Evolutionary conservation across 1,140 invertebrate species (phyloP).

Genomic region (Amphibalanus amphitrite): DNA sequence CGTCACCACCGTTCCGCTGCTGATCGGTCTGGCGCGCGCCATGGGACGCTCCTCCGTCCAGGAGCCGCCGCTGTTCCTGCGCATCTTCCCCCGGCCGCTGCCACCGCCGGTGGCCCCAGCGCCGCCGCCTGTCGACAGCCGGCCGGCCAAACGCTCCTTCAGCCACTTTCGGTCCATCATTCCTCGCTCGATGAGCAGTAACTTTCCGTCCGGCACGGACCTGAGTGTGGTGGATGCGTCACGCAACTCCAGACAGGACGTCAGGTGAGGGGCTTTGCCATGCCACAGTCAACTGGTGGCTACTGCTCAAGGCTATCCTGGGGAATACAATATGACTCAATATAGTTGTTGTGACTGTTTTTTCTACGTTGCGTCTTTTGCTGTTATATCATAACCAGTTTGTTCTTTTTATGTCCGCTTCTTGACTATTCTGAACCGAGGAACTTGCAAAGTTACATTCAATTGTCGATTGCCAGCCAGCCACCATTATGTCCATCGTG

Average conservation of each 20-base stretch:
- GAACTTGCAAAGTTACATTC: constrained; percentile 7
- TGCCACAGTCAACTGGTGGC: no score
- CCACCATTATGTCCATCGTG: background rate
- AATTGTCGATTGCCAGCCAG: background rate
- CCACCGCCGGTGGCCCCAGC: constrained; percentile 26
- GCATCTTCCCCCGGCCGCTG: constrained; percentile 56
- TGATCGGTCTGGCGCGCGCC: constrained; percentile 70
- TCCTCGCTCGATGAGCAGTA: constrained; percentile 73
- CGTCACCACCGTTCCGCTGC: constrained; percentile 59
- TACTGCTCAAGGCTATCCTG: no score
- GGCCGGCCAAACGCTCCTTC: constrained; percentile 20
- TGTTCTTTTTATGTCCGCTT: no score
- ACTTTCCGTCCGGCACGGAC: constrained; percentile 42
- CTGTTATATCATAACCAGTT: background rate
- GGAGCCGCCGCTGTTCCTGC: constrained; percentile 58
- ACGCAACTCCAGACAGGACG: background rate
- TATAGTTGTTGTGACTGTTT: no score
- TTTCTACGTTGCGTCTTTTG: no score
- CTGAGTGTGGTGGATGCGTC: constrained; percentile 22
- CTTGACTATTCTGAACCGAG: no score
- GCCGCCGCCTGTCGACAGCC: constrained; percentile 10
- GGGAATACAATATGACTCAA: no score
- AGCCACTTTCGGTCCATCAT: constrained; percentile 54
- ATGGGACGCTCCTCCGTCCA: constrained; percentile 64
- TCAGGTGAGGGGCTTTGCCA: background rate